These are phyloP conservation scores for Brenthis hecate DNA, from an alignment of 2,888 invertebrate species.

Conservation along the genomic window DNA sequence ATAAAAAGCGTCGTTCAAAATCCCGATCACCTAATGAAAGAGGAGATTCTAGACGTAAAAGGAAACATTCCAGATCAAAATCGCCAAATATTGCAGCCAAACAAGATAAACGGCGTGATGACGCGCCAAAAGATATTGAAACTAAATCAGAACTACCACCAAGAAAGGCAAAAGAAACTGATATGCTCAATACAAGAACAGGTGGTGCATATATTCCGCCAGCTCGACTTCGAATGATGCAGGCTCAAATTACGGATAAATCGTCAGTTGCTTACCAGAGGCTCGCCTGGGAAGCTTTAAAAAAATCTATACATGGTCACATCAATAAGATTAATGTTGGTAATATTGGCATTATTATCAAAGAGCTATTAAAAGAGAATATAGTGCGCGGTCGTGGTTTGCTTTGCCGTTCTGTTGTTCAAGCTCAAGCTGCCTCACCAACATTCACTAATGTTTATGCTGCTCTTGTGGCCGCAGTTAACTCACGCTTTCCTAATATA, in stretches of 20 bases:
- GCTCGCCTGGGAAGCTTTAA: conserved; percentile 98
- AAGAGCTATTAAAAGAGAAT: conserved; percentile 96
- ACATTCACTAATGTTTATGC: conserved; percentile 99
- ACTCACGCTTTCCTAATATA: conserved; percentile 98
- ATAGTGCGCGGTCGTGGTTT: conserved; percentile 97
- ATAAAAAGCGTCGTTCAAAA: conserved; percentile 59
- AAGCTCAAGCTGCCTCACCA: conserved; percentile 98
- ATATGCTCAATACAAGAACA: conserved; percentile 90
- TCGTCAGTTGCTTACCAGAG: conserved; percentile 96
- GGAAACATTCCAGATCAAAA: conserved; percentile 60
- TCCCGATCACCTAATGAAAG: conserved; percentile 54
- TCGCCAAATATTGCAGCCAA: conserved; percentile 53
- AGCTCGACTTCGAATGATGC: conserved; percentile 96
- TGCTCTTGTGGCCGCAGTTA: conserved; percentile 96
- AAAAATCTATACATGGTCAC: conserved; percentile 98
- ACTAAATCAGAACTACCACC: conserved; percentile 54
- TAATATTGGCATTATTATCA: conserved; percentile 95
- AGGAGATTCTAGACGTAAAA: conserved; percentile 58
- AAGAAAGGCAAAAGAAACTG: conserved; percentile 73
- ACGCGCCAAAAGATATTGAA: conserved; percentile 45
- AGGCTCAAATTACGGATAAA: conserved; percentile 97
- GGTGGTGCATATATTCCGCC: conserved; percentile 99
- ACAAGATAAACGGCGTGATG: conserved; percentile 53
- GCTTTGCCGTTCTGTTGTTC: conserved; percentile 95
- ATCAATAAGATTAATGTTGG: conserved; percentile 99